Evolutionary conservation across 2,797 vertebrate species (phyloP).

Genomic region (Enteromius anoplus): DNA sequence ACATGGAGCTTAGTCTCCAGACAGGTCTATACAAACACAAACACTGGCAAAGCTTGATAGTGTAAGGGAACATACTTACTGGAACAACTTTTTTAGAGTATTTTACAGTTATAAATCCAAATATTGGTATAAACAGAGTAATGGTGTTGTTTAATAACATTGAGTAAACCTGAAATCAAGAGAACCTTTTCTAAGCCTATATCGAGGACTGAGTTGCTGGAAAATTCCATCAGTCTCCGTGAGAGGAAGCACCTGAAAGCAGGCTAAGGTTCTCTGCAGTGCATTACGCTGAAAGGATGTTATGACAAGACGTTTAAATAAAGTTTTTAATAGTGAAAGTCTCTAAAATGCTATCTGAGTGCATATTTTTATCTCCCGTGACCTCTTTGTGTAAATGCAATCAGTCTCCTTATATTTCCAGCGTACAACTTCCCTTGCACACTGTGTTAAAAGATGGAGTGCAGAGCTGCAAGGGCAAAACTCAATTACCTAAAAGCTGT

Average conservation of each 20-base stretch:
- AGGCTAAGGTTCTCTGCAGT: not conserved
- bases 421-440: conserved; percentile 8
- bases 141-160: not conserved
- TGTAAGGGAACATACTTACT: not conserved
- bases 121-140: not conserved
- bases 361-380: conserved; percentile 18
- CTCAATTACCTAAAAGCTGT: conserved; percentile 48
- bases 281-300: conserved; percentile 6
- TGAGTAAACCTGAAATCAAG: not conserved
- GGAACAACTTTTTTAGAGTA: not conserved
- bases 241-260: not conserved
- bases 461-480: conserved; percentile 38
- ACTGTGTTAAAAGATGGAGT: conserved; percentile 19
- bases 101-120: not conserved
- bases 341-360: not conserved
- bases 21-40: conserved; percentile 30
- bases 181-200: not conserved
- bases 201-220: not conserved
- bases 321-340: conserved; percentile 11
- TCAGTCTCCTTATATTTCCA: not conserved
- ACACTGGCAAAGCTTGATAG: conserved; percentile 8
- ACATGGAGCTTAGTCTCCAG: conserved; percentile 29
- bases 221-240: not conserved
- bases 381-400: conserved; percentile 29
- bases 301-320: not conserved